Conservation (phyloP, 2,888 invertebrate genomes). For the Clitarchus hookeri region DNA sequence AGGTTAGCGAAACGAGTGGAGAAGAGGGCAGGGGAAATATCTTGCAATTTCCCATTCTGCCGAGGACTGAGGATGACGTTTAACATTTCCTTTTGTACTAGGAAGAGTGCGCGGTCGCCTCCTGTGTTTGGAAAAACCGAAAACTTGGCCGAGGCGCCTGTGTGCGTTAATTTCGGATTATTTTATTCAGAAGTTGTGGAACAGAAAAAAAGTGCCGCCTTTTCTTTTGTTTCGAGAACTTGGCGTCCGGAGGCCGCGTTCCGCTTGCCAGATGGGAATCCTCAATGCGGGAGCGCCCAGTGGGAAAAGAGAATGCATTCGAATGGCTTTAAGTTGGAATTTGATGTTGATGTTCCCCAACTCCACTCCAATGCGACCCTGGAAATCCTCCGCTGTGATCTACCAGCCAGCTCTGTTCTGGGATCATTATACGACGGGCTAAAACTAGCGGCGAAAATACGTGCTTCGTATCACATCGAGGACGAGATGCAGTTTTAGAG, state of each 20-base stretch:
- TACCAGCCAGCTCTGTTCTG: too few species aligned
- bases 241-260: neutral
- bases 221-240: neutral
- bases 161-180: neutral
- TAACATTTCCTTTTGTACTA: neutral
- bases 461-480: too few species aligned
- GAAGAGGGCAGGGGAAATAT: neutral
- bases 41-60: neutral
- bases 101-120: neutral
- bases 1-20: neutral
- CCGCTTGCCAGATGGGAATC: neutral
- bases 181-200: neutral
- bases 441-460: too few species aligned
- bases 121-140: neutral
- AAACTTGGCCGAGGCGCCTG: neutral
- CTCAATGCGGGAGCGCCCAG: neutral
- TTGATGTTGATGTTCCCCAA: neutral
- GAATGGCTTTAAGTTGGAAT: neutral
- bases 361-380: too few species aligned
- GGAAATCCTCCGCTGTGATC: too few species aligned
- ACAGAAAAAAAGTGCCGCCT: slow-evolving; percentile 12
- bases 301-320: neutral
- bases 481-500: too few species aligned
- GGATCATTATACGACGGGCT: too few species aligned
- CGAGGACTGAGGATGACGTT: neutral